A percentile compares a stretch with the other conserved stretches of the same genome.
Conservation (phyloP, 2,113 vertebrate species). For the Lamprologus ornatipinnis region DNA sequence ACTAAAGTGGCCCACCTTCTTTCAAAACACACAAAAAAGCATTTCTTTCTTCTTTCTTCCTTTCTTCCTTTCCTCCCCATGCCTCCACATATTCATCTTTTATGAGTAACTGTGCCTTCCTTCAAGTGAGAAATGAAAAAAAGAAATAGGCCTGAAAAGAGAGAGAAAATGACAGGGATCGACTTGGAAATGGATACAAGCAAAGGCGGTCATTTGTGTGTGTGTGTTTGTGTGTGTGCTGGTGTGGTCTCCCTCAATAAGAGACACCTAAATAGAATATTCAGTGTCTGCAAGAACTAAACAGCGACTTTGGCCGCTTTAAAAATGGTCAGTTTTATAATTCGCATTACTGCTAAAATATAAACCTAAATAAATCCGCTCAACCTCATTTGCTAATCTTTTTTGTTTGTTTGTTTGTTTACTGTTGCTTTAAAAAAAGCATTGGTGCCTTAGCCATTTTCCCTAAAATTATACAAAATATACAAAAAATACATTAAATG, state of each 20-base stretch:
- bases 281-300: constrained; percentile 15
- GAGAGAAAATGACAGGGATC: constrained; percentile 35
- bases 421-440: neutral
- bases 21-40: constrained; percentile 12
- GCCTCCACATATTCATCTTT: constrained; percentile 33
- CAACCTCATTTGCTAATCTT: neutral
- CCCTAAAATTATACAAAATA: neutral
- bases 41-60: constrained; percentile 40
- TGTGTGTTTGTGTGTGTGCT: neutral
- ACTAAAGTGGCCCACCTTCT: constrained; percentile 33
- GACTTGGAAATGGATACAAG: constrained; percentile 43
- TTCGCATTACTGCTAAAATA: neutral
- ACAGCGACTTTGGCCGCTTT: neutral
- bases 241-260: neutral
- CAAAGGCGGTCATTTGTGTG: constrained; percentile 25
- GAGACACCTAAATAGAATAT: constrained; percentile 34
- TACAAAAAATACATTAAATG: neutral
- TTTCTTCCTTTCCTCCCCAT: constrained; percentile 16
- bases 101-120: neutral
- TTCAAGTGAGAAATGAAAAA: constrained; percentile 60
- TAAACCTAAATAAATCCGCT: neutral
- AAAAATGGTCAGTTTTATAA: neutral
- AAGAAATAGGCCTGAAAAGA: constrained; percentile 39
- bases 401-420: neutral
- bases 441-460: neutral